Percentiles rank a stretch among this genome's conserved stretches.
Evolutionary conservation across 2,797 vertebrate genomes (phyloP).

Genomic region (Morus bassanus): DNA sequence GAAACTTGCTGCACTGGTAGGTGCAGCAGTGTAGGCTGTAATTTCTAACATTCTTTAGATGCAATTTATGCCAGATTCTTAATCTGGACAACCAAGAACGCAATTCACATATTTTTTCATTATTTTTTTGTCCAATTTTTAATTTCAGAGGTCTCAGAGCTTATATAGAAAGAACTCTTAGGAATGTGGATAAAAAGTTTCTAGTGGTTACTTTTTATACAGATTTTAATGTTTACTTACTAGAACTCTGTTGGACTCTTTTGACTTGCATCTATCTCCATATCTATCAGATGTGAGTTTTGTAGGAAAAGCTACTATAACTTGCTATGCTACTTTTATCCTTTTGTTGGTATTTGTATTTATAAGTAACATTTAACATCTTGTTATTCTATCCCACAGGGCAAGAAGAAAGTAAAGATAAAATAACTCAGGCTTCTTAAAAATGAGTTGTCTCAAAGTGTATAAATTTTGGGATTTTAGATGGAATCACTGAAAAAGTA

Average conservation of each 20-base stretch:
- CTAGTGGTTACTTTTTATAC: neutral
- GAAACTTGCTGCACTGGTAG: neutral
- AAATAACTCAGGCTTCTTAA: neutral
- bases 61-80: neutral
- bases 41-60: neutral
- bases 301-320: neutral
- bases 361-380: neutral
- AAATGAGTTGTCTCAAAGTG: neutral
- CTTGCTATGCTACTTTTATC: fast-evolving
- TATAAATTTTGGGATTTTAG: neutral
- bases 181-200: neutral
- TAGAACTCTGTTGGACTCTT: neutral
- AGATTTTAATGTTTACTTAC: neutral
- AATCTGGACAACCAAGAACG: neutral
- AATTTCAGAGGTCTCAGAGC: neutral
- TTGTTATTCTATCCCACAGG: neutral
- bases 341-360: neutral
- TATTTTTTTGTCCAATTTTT: neutral
- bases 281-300: neutral
- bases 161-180: neutral
- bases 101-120: neutral
- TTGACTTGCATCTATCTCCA: neutral
- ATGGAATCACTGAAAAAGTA: neutral
- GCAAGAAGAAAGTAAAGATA: neutral
- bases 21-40: neutral